phyloP scores from a whole-genome alignment of 1,140 invertebrate genomes.

The Drosophila albomicans region DNA sequence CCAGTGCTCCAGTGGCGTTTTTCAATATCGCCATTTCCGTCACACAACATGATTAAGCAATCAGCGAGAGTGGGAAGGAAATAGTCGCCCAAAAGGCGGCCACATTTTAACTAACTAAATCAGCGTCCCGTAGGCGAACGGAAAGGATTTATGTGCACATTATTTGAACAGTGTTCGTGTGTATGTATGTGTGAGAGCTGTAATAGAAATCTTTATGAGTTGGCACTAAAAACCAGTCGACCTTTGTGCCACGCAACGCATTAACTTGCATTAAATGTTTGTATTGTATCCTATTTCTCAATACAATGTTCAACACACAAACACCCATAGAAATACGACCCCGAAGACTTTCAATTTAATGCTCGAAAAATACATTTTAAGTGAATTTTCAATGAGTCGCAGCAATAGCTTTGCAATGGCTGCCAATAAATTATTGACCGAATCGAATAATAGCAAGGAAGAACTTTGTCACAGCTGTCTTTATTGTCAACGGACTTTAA shows the following conservation, averaged over 20 bases:
- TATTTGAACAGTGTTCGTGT: conserved; percentile 41
- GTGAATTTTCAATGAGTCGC: conserved; percentile 19
- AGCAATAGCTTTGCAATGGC: conserved; percentile 1
- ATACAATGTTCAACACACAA: conserved; percentile 17
- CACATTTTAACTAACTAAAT: conserved; percentile 61
- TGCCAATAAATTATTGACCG: conserved; percentile 13
- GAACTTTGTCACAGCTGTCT: background rate
- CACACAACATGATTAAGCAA: conserved; percentile 78
- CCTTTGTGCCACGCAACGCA: conserved; percentile 41
- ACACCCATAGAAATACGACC: conserved; percentile 2
- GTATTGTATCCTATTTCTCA: conserved; percentile 6
- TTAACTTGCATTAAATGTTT: conserved; percentile 52
- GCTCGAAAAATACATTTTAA: conserved; percentile 4
- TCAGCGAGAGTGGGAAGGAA: conserved; percentile 34
- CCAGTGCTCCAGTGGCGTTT: conserved; percentile 68
- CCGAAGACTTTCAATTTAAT: conserved; percentile 3
- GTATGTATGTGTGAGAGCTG: conserved; percentile 4
- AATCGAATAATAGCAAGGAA: background rate
- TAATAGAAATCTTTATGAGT: conserved; percentile 66
- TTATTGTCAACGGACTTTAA: background rate
- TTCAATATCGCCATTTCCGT: conserved; percentile 78
- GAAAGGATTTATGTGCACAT: conserved; percentile 71
- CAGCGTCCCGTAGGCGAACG: conserved; percentile 42
- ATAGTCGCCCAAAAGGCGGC: conserved; percentile 47
- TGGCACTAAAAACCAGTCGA: conserved; percentile 54